Conservation (phyloP, 2,888 invertebrate genomes). For the Teleogryllus oceanicus region DNA sequence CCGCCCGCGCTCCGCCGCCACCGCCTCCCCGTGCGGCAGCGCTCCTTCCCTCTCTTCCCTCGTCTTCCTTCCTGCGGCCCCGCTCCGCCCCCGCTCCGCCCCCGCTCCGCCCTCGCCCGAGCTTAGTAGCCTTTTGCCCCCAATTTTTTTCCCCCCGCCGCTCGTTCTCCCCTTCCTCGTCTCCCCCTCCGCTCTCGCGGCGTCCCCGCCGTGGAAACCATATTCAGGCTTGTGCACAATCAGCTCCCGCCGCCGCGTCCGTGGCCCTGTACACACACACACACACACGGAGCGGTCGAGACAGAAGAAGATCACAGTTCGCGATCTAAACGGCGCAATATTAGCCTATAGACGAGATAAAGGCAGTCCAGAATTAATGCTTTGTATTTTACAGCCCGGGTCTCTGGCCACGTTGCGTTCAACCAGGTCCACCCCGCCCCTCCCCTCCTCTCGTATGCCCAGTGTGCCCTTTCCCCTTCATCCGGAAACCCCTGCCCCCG, state of each 20-base stretch:
- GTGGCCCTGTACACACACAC: not conserved
- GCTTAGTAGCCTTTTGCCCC: conserved; percentile 28
- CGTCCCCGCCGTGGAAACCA: not conserved
- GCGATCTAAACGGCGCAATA: conserved; percentile 36
- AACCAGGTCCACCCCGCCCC: not conserved
- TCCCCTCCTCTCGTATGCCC: conserved; percentile 21
- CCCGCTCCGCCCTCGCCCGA: conserved; percentile 31
- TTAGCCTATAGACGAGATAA: conserved; percentile 35
- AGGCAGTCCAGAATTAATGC: conserved; percentile 33
- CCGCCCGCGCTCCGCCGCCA: conserved; percentile 38
- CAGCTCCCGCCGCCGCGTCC: conserved; percentile 26
- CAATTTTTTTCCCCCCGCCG: conserved; percentile 31
- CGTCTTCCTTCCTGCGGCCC: conserved; percentile 27
- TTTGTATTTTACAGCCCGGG: not conserved
- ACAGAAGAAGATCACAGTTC: conserved; percentile 33
- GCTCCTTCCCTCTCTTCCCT: conserved; percentile 31
- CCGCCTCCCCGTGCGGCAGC: conserved; percentile 29
- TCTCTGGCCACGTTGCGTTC: no score
- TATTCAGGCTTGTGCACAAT: conserved; percentile 29
- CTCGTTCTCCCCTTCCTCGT: not conserved
- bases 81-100: conserved; percentile 33
- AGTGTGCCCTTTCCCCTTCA: conserved; percentile 23
- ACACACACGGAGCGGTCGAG: not conserved
- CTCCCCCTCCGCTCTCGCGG: not conserved
- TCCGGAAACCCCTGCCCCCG: conserved; percentile 21